Evolutionary conservation across 2,113 vertebrate genomes (phyloP).

Genomic region (Saiga tatarica): DNA sequence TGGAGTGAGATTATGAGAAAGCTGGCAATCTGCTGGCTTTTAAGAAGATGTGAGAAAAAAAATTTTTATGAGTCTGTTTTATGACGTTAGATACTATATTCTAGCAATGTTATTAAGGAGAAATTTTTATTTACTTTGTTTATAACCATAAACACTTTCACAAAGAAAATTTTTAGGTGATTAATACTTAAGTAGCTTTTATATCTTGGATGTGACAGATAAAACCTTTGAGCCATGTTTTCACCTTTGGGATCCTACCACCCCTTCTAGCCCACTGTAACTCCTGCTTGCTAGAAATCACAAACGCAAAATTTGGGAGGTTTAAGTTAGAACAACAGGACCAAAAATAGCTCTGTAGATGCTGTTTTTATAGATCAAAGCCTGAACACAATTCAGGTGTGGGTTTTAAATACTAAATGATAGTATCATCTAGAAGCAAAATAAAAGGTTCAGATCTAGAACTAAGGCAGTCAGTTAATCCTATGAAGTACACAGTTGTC

Average conservation of each 20-base stretch:
- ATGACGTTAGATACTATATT: background rate
- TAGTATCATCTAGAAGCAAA: background rate
- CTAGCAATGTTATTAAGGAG: background rate
- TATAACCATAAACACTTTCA: background rate
- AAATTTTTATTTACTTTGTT: background rate
- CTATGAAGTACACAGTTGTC: background rate
- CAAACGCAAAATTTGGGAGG: background rate
- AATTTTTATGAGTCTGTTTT: background rate
- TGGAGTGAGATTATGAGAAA: background rate
- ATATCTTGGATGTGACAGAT: background rate
- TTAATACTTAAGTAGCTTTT: background rate
- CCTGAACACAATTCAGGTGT: background rate
- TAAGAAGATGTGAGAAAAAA: background rate
- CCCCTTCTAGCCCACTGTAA: background rate
- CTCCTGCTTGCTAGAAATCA: background rate
- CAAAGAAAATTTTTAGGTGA: background rate
- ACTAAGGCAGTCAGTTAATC: background rate
- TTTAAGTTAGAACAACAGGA: background rate
- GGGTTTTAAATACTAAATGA: background rate
- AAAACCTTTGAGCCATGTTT: background rate
- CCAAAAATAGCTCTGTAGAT: background rate
- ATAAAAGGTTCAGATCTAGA: background rate
- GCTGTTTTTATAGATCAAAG: background rate
- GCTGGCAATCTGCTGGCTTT: background rate
- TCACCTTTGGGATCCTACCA: background rate